Evolutionary conservation across 1,140 invertebrate genomes (phyloP), one percentile per base, ranked within the genome.

Genomic region (Drosophila virilis): DNA sequence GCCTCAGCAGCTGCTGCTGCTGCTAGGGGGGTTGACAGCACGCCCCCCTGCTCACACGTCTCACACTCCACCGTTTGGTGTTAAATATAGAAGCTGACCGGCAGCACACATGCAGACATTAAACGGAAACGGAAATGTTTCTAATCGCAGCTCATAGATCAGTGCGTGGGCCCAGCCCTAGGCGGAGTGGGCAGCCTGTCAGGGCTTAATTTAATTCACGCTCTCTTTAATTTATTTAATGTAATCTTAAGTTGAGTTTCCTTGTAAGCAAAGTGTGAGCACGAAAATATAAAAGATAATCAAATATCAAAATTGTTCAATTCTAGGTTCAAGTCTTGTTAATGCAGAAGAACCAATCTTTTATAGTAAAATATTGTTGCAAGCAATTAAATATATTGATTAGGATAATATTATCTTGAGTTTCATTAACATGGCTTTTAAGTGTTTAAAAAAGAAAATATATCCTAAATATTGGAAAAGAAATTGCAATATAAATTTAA

Each of bases 111-210:
- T 28, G 33, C 58, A 55, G 42, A 60, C 48, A 17, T 61, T 13
- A 52, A 54, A 67, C 83, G 83, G 83, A 86, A 86, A 64, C 83
- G 83, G 83, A 86, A 86, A 74, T 64, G 73, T 62, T 88, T 88
- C 79, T 82, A 86, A 86, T 86, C 83, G 54, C 64, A 33, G 17
- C 22, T 13, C n/a, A 70, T 8, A 52, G 79, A 88, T 83, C 84
- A 88, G 8, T 13, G 69, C 57, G 76, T 77, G 76, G 75, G 78
- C 48, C 12, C 28, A 37, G 33, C 28, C 12, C 48, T 67, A 48
- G 60, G 59, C 52, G 59, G 4, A 28, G 66, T 55, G 52, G 51
- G 58, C 52, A 60, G 64, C 35, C 57, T 35, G 43, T 3, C 12
- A 66, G 32, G 7, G 17, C 35, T 69, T 54, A 77, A 69, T 77